Base-by-base conservation (phyloP, 2,797 vertebrate species). In the Tenualosa ilisha region DNA sequence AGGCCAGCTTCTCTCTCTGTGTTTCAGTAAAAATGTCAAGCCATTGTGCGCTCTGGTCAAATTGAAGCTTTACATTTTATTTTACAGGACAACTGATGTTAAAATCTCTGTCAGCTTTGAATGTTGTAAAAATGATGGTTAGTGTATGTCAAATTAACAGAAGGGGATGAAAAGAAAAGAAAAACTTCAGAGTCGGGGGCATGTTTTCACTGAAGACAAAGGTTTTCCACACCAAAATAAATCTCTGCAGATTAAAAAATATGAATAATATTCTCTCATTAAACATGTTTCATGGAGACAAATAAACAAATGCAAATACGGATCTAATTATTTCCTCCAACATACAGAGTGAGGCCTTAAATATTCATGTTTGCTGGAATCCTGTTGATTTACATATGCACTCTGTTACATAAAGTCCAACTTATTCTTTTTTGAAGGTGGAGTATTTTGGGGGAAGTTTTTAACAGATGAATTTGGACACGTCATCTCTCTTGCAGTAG, bases 231-330 rank as follows among this genome's bases (percentile, higher is more conserved):
- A 72, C 85, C 86, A 85, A 82, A 91, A 86, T 88, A 56, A 85
- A 89, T 90, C 89, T 94, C 91, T 89, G 86, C 75, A 82, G 93
- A 93, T 92, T 91, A 31, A 3, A 91, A 91, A 15, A 88, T 91
- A 90, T 91, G 90, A 94, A 93, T 93, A 93, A 93, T 94, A 93
- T 88, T 83, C 90, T 87, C 91, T 94, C 92, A 96, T 95, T 93
- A 95, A 91, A 89, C 89, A 89, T 89, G 92, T 94, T 92, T 93
- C 91, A 94, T 93, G 92, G 89, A 92, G 89, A 90, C 91, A 94
- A 94, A 94, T 93, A 94, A 94, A 94, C 93, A 96, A 95, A 94
- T 94, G 92, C 93, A 93, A 95, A 95, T 95, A 91, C 89, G 91
- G 88, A 89, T 87, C 92, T 94, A 94, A 94, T 95, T 95, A 95